These are phyloP conservation scores for Atrichornis clamosus DNA, from an alignment of 2,113 vertebrate species.

Conservation along the genomic window DNA sequence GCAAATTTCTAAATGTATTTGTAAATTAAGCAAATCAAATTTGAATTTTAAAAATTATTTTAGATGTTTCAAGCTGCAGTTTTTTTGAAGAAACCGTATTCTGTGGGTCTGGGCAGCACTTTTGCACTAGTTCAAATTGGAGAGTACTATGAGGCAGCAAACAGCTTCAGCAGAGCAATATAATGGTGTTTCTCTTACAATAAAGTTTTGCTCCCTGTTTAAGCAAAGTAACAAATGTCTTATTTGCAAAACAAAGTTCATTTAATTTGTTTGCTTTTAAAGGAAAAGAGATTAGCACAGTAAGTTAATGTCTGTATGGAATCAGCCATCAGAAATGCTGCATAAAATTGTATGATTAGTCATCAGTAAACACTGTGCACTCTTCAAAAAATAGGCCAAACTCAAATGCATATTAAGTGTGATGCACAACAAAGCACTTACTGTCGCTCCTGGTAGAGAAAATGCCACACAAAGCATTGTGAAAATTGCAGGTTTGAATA, in stretches of 20 bases:
- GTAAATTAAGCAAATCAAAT: neutral
- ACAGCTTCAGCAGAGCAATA: neutral
- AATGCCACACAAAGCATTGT: neutral
- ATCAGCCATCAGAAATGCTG: neutral
- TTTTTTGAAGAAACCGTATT: neutral
- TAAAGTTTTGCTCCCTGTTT: neutral
- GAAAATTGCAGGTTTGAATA: neutral
- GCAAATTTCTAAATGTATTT: neutral
- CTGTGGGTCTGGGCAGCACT: neutral
- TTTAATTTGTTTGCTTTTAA: neutral
- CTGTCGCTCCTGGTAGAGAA: neutral
- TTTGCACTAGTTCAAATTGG: neutral
- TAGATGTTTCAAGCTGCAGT: neutral
- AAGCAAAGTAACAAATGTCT: neutral
- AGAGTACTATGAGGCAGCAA: neutral
- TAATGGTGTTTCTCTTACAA: neutral
- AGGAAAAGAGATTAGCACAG: neutral
- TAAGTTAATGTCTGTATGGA: neutral
- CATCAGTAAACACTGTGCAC: neutral
- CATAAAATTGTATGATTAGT: neutral
- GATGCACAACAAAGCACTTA: neutral
- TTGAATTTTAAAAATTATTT: neutral
- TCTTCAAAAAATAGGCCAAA: slow-evolving; percentile 12
- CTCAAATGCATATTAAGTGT: neutral
- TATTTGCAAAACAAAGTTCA: neutral